Base-by-base conservation (phyloP, 2,113 vertebrate genomes). In the Cheilinus undulatus region DNA sequence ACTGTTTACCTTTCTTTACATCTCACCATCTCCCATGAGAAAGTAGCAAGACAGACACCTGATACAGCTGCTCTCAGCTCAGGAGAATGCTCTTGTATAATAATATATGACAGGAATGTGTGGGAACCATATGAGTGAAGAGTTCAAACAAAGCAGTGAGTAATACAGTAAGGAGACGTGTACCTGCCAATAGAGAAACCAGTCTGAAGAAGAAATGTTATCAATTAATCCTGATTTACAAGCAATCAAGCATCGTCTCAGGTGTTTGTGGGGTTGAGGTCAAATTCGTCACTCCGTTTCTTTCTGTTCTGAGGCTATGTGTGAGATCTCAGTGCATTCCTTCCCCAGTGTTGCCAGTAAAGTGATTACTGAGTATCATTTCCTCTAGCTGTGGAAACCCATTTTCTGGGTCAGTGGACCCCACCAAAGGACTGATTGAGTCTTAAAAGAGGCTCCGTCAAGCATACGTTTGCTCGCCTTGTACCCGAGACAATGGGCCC, bases 391-490 rank as follows among this genome's bases (percentile, higher is more conserved):
- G 89, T 93, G 74, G 94, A 93, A 94, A 94, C 91, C 93, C 89
- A 95, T 96, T 97, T 95, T 95, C 95, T 94, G 94, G 95, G 94
- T 96, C 95, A 95, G 89, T 89, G 94, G 94, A 95, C 93, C 89
- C 91, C 91, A 88, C 92, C 86, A 95, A 95, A 95, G 86, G 91
- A 86, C 94, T 94, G 95, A 96, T 95, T 89, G 77, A 90, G 78
- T 93, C 95, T 95, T 95, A 94, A 93, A 92, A 84, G 90, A 71
- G 87, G 85, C 84, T 91, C 80, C 91, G 86, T 91, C 89, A 87
- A 46, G 86, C 84, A 67, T 86, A 86, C 85, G 64, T 73, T 69
- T 72, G 82, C 85, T 73, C 83, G 24, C 63, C 75, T 87, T 71
- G 81, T 83, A 65, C 36, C 50, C 38, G 38, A 49, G 65, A 87